Evolutionary conservation across 2,888 invertebrate species (phyloP), one percentile per base, ranked within the genome.

Genomic region (Dicyrtomina minuta): DNA sequence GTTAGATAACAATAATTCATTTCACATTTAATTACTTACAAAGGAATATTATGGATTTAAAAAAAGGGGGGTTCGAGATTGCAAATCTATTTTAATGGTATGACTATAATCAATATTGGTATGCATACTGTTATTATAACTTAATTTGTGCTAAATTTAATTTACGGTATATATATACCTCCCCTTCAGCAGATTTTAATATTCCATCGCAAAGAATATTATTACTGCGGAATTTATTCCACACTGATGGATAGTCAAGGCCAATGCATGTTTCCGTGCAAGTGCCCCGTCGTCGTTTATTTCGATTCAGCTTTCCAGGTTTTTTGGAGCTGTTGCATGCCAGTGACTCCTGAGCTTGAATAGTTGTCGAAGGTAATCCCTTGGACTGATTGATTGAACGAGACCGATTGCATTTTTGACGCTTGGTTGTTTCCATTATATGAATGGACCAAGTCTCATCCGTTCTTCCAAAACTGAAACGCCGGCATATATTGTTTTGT

Each of bases 111-210:
- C n/a, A n/a, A n/a, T n/a, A n/a, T n/a, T n/a, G n/a, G n/a, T n/a
- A n/a, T n/a, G n/a, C n/a, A n/a, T n/a, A n/a, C n/a, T n/a, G n/a
- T n/a, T n/a, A n/a, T n/a, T n/a, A n/a, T n/a, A n/a, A n/a, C n/a
- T n/a, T n/a, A n/a, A n/a, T n/a, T n/a, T n/a, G n/a, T n/a, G n/a
- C n/a, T n/a, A n/a, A n/a, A n/a, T n/a, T n/a, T n/a, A n/a, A n/a
- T n/a, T n/a, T n/a, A n/a, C n/a, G n/a, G n/a, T n/a, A n/a, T n/a
- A n/a, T n/a, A n/a, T n/a, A n/a, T 60, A 85, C 82, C 79, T 84
- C 84, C 79, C 86, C 86, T 79, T 87, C 87, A 70, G 84, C 84
- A 80, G 89, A 88, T 74, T 84, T 83, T 67, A 90, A 87, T 22
- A 84, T 82, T 22, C 89, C 90, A 82, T 91, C 91, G 82, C 89